A percentile compares a stretch with the other conserved stretches of the same genome.
Conservation (phyloP, 2,113 vertebrate genomes). For the Rhagologus leucostigma region DNA sequence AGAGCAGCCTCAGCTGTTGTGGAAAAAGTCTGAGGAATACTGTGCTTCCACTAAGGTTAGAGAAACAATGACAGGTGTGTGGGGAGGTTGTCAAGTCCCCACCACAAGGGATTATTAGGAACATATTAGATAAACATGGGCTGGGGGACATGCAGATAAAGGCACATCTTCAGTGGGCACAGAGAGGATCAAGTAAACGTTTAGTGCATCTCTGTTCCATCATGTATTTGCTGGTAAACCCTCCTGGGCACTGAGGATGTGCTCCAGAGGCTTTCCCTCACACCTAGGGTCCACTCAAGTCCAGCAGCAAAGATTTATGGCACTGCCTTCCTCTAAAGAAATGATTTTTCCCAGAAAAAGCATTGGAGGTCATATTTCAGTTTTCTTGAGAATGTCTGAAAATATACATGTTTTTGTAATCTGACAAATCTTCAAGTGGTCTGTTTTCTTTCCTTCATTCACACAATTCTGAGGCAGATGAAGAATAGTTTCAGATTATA, state of each 20-base stretch:
- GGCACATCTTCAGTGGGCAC: background rate
- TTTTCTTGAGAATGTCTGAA: background rate
- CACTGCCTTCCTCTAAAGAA: background rate
- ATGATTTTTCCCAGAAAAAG: background rate
- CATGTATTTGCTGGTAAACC: background rate
- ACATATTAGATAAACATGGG: background rate
- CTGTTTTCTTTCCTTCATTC: background rate
- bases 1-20: background rate
- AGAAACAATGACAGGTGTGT: fast-evolving
- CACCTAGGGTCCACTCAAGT: fast-evolving
- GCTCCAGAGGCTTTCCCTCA: background rate
- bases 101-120: background rate
- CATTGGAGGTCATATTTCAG: background rate
- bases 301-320: background rate
- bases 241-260: background rate
- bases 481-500: background rate
- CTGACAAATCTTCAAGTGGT: background rate
- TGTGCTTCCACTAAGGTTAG: background rate
- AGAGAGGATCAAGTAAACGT: background rate
- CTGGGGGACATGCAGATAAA: background rate
- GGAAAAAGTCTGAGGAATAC: background rate
- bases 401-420: background rate
- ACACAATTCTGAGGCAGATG: background rate
- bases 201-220: background rate
- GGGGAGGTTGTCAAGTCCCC: background rate